Evolutionary conservation across 2,113 vertebrate species (phyloP), one percentile per base, ranked within the genome.

Genomic region (Bagarius yarrelli): DNA sequence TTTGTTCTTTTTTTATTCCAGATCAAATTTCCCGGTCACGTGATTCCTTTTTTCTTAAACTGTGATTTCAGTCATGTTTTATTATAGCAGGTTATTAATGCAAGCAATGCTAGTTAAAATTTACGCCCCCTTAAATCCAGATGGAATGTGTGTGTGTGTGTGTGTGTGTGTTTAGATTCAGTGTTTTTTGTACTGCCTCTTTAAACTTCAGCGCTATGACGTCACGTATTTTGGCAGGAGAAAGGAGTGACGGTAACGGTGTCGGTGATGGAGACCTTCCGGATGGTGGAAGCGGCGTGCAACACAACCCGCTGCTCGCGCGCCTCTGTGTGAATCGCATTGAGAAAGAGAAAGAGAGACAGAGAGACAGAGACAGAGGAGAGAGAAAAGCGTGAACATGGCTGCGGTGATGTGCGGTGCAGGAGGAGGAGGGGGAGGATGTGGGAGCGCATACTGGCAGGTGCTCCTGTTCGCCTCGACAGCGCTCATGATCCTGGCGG

Each of bases 391-490:
- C 18, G 73, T 36, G 80, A 63, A 77, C 67, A 85, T 85, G 83
- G 79, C 83, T 16, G 78, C 79, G 53, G 69, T 55, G 44, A 36
- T 50, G 40, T 74, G 64, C 50, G 67, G 76, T 44, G 73, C 55
- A 36, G 89, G 89, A 18, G 90, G 92, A 87, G 92, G 91, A 36
- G 77, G 79, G 67, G 78, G 80, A 76, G 88, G 90, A 23, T 90
- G 92, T 86, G 92, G 91, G 91, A 87, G 89, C 25, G 92, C 91
- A 25, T 89, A 91, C 87, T 94, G 92, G 89, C 93, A 93, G 84
- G 90, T 91, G 83, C 69, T 81, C 32, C 91, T 94, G 76, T 87
- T 94, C 86, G 91, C 86, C 61, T 90, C 71, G 81, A 92, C 93
- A 78, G 93, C 89, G 85, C 89, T 94, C 83, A 89, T 94, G 27